Percentiles rank a stretch among this genome's conserved stretches.
phyloP scores from a whole-genome alignment of 2,113 vertebrate genomes.

The Aviceda subcristata region DNA sequence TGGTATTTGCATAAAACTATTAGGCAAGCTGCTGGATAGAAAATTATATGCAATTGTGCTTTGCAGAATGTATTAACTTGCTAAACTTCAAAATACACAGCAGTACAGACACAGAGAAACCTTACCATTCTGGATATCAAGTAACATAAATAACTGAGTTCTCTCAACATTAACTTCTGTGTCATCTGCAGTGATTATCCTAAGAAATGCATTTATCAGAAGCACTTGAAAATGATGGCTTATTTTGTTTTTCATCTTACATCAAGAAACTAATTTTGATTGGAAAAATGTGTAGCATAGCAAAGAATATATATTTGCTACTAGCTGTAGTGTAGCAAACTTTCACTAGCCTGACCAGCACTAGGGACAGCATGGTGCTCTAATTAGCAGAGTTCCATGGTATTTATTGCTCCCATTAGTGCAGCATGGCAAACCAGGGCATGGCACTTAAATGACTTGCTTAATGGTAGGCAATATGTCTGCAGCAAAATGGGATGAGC shows the following conservation, averaged over 20 bases:
- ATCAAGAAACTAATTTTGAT: not conserved
- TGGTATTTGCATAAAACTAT: constrained; percentile 30
- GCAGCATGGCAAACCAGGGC: not conserved
- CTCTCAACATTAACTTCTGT: not conserved
- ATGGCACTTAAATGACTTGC: not conserved
- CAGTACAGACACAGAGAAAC: not conserved
- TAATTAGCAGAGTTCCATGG: not conserved
- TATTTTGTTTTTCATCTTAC: not conserved
- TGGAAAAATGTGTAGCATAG: not conserved
- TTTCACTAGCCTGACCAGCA: not conserved
- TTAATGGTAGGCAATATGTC: not conserved
- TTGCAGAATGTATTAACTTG: not conserved
- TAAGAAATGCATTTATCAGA: not conserved
- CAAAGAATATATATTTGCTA: not conserved
- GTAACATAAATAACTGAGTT: not conserved
- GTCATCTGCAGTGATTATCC: not conserved
- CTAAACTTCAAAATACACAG: not conserved
- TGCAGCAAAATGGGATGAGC: not conserved
- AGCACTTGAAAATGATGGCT: not conserved
- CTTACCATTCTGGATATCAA: not conserved
- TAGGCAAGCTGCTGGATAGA: not conserved
- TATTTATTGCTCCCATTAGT: constrained; percentile 5
- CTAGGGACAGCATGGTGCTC: accelerated
- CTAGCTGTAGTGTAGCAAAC: not conserved
- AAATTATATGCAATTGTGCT: not conserved